Conservation (phyloP, 2,797 vertebrate species). For the Heterohyrax brucei region DNA sequence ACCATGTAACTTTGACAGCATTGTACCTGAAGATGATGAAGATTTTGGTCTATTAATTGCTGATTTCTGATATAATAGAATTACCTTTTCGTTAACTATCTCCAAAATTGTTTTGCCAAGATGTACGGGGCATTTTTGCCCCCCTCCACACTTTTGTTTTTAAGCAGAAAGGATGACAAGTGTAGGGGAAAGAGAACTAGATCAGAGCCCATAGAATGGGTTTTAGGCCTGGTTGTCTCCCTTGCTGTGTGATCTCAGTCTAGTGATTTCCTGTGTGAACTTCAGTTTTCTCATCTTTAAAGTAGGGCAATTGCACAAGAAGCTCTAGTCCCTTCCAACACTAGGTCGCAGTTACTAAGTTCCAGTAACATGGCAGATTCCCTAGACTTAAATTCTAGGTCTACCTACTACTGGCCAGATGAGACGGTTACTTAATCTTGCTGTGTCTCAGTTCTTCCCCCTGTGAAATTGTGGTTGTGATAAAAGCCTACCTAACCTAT, state of each 20-base stretch:
- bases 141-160: neutral
- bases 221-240: neutral
- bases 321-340: neutral
- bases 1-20: neutral
- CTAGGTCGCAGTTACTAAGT: neutral
- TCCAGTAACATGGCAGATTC: neutral
- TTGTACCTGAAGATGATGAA: constrained; percentile 29
- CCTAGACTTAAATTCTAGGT: neutral
- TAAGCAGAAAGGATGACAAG: neutral
- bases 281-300: neutral
- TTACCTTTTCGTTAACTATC: neutral
- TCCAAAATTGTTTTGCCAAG: neutral
- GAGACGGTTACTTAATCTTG: neutral
- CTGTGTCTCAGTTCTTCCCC: neutral
- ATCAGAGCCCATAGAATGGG: neutral
- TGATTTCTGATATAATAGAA: neutral
- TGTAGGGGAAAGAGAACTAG: neutral
- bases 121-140: neutral
- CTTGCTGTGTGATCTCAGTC: neutral
- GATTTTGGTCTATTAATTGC: neutral
- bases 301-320: neutral
- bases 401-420: neutral
- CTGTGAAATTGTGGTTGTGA: neutral
- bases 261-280: neutral
- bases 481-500: neutral